Evolutionary conservation across 2,797 vertebrate species (phyloP).

Genomic region (Ibycter americanus): DNA sequence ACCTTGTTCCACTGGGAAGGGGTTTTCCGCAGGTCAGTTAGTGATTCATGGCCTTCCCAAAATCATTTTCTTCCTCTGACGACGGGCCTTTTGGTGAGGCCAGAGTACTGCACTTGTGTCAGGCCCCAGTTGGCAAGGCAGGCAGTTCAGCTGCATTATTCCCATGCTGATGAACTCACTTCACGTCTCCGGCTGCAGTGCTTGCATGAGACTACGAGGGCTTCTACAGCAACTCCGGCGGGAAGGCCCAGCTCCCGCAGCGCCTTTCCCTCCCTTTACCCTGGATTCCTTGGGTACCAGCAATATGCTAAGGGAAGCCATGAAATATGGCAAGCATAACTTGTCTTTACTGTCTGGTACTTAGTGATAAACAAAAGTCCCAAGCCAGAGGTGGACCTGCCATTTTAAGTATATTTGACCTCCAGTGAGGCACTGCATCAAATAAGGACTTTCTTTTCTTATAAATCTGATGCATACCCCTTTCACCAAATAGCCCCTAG

Average conservation of each 20-base stretch:
- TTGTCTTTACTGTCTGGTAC: background rate
- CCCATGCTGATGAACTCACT: background rate
- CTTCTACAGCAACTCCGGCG: fast-evolving
- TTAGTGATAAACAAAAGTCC: fast-evolving
- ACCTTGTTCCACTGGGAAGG: background rate
- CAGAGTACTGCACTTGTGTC: fast-evolving
- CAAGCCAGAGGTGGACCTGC: fast-evolving
- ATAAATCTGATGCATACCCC: fast-evolving
- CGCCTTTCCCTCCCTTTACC: background rate
- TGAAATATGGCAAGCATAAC: background rate
- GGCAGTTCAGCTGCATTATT: background rate
- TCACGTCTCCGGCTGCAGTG: background rate
- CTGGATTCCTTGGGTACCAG: too few species aligned
- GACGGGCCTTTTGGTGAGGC: background rate
- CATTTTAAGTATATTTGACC: background rate
- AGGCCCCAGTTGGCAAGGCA: background rate
- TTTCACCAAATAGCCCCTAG: fast-evolving
- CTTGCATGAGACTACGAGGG: fast-evolving
- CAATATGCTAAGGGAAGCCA: fast-evolving
- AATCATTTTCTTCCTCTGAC: background rate
- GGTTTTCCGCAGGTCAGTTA: background rate
- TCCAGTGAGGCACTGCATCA: background rate
- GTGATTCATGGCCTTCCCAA: fast-evolving
- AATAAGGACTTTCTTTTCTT: background rate
- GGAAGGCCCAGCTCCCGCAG: background rate